phyloP scores from a whole-genome alignment of 1,140 invertebrate species.

The Trichomalopsis sarcophagae region DNA sequence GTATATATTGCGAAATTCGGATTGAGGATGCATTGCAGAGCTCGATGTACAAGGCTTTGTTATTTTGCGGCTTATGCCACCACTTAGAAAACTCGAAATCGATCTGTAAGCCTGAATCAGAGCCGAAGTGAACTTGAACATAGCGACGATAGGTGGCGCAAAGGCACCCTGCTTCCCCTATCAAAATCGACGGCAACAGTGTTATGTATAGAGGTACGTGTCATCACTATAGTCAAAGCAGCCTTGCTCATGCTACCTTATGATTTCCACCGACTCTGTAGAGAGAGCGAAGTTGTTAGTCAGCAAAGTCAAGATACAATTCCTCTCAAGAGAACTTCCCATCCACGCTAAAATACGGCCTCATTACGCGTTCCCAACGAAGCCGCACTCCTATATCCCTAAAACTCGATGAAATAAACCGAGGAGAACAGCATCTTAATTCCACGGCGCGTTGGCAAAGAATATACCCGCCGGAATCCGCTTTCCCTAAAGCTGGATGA shows the following conservation, averaged over 20 bases:
- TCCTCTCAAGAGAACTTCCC: not conserved
- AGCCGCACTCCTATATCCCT: not conserved
- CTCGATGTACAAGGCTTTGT: not conserved
- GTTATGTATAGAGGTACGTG: too few relatives aligned
- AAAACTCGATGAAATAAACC: conserved; percentile 2
- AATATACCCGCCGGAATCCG: conserved; percentile 8
- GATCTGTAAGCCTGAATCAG: too few relatives aligned
- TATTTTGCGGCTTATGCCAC: not conserved
- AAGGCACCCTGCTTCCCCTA: too few relatives aligned
- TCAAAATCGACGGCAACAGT: too few relatives aligned
- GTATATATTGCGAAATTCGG: not conserved
- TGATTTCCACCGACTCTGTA: too few relatives aligned
- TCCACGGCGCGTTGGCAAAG: not conserved
- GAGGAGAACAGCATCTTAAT: not conserved
- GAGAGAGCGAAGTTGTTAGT: too few relatives aligned
- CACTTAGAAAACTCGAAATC: not conserved
- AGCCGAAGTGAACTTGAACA: too few relatives aligned
- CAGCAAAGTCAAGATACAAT: too few relatives aligned
- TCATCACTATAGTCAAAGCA: too few relatives aligned
- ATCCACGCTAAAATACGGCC: not conserved
- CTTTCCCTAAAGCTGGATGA: conserved; percentile 18
- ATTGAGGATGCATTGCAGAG: not conserved
- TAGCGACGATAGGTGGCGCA: too few relatives aligned
- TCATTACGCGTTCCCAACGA: not conserved
- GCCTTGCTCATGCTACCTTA: too few relatives aligned